These are phyloP conservation scores for Phrynocephalus versicolor DNA, from an alignment of 2,113 vertebrate genomes.

Conservation along the genomic window DNA sequence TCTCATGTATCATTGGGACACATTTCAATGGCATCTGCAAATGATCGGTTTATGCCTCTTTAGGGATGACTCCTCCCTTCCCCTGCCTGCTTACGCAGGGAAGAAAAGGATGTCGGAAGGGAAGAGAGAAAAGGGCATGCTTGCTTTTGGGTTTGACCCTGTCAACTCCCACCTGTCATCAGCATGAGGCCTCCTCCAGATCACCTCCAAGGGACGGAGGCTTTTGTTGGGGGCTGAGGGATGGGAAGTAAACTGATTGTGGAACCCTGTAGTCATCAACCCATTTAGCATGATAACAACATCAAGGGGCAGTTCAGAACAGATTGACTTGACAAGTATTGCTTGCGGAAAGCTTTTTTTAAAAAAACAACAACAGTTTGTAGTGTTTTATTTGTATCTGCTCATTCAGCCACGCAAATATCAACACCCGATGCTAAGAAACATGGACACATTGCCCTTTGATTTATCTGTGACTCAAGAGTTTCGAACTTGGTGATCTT, in stretches of 20 bases:
- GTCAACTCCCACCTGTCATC: background rate
- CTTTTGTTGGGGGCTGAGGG: background rate
- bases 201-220: no score
- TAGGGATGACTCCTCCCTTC: no score
- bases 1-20: no score
- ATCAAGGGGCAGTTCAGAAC: background rate
- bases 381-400: background rate
- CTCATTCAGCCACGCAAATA: background rate
- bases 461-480: background rate
- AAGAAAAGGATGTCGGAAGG: no score
- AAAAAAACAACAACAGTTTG: background rate
- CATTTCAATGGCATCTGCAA: no score
- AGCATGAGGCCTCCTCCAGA: background rate
- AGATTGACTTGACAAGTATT: background rate
- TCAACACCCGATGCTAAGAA: background rate
- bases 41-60: no score
- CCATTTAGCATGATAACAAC: background rate
- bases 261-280: background rate
- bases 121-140: background rate
- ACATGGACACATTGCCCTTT: background rate
- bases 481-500: background rate
- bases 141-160: background rate
- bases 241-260: background rate
- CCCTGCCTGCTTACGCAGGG: no score
- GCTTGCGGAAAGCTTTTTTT: background rate